Percentiles rank a stretch among this genome's conserved stretches.
Evolutionary conservation across 2,113 vertebrate genomes (phyloP).

Genomic region (Limanda limanda): DNA sequence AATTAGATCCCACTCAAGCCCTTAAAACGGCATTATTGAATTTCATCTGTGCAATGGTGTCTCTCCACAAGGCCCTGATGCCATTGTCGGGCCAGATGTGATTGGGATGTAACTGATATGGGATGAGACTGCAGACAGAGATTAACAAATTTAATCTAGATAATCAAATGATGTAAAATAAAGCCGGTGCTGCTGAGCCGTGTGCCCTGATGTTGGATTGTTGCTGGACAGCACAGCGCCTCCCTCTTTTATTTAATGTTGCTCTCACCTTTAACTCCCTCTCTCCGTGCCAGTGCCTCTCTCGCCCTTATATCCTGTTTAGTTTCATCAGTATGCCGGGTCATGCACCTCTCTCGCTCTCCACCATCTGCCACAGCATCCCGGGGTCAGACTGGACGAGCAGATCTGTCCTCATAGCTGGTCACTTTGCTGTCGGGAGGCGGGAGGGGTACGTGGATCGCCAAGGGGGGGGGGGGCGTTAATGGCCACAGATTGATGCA

Average conservation of each 20-base stretch:
- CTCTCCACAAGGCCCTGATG: conserved; percentile 42
- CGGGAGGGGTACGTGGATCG: conserved; percentile 21
- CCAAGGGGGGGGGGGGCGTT: neutral
- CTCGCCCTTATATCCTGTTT: neutral
- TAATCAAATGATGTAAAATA: conserved; percentile 66
- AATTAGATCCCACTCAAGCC: conserved; percentile 76
- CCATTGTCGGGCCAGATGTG: conserved; percentile 63
- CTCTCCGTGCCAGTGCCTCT: conserved; percentile 1
- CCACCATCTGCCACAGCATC: conserved; percentile 65
- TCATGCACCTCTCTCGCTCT: conserved; percentile 40
- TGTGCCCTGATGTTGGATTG: neutral
- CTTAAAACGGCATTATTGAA: conserved; percentile 75
- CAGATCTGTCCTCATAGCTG: conserved; percentile 54
- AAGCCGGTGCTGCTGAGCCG: conserved; percentile 32
- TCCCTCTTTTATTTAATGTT: neutral
- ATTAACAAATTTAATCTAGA: conserved; percentile 73
- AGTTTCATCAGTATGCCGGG: conserved; percentile 63
- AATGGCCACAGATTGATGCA: conserved; percentile 70
- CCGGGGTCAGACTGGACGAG: conserved; percentile 42
- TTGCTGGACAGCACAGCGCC: conserved; percentile 6
- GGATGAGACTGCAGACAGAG: conserved; percentile 60
- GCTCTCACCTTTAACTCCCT: conserved; percentile 24
- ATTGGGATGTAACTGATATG: conserved; percentile 70
- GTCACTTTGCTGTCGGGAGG: conserved; percentile 54
- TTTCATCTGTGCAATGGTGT: conserved; percentile 65